Evolutionary conservation across 2,113 vertebrate genomes (phyloP).

Genomic region (Saccopteryx bilineata): DNA sequence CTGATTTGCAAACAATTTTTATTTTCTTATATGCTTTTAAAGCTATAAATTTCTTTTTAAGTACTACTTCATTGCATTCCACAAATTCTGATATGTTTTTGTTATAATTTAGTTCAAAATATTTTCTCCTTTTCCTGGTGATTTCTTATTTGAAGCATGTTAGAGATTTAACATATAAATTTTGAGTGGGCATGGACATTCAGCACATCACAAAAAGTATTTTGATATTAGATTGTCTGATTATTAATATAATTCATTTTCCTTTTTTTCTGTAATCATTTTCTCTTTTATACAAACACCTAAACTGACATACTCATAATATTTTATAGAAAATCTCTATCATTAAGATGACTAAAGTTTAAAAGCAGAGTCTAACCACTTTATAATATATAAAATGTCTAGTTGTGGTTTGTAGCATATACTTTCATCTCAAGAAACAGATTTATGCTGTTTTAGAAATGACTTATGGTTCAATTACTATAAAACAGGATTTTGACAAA

Average conservation of each 20-base stretch:
- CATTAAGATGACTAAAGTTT: conserved; percentile 28
- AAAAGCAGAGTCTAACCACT: conserved; percentile 39
- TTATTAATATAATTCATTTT: background rate
- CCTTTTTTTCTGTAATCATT: background rate
- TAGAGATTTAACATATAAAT: background rate
- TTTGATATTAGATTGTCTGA: background rate
- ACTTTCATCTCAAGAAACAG: conserved; percentile 74
- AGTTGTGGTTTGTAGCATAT: conserved; percentile 50
- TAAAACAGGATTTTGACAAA: conserved; percentile 45
- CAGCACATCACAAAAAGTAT: background rate
- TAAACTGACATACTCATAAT: background rate
- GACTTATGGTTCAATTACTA: conserved; percentile 60
- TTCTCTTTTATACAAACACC: background rate
- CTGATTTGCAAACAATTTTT: background rate
- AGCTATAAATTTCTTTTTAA: background rate
- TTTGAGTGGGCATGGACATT: background rate
- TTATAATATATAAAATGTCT: conserved; percentile 66
- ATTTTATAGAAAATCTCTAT: conserved; percentile 7
- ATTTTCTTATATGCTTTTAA: background rate
- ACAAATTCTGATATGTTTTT: conserved; percentile 22
- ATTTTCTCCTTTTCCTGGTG: background rate
- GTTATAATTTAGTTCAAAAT: conserved; percentile 24
- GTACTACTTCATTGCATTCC: background rate
- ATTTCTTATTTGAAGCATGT: conserved; percentile 19
- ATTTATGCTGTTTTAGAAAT: conserved; percentile 67